Conservation (phyloP, 2,797 vertebrate genomes). For the Emydoidea blandingii region DNA sequence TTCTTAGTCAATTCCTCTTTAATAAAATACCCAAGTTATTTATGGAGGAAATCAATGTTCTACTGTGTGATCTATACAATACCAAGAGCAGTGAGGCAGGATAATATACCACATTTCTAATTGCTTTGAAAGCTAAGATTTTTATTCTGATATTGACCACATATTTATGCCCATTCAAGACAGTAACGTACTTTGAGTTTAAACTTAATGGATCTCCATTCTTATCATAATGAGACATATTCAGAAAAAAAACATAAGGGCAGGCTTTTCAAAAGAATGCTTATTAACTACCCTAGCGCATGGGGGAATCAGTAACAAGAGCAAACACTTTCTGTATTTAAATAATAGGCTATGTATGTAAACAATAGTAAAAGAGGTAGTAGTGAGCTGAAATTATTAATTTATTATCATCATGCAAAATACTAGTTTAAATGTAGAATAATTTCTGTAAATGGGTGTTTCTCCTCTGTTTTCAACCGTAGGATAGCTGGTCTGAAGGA, state of each 20-base stretch:
- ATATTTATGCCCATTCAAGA: background rate
- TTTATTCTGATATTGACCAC: conserved; percentile 6
- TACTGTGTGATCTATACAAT: accelerated
- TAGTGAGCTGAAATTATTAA: background rate
- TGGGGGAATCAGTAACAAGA: background rate
- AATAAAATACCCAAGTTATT: background rate
- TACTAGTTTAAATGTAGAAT: background rate
- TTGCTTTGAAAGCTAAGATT: background rate
- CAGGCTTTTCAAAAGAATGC: background rate
- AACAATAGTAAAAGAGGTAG: background rate
- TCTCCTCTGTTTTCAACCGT: background rate
- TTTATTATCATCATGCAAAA: background rate
- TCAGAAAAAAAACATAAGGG: background rate
- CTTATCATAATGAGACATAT: background rate
- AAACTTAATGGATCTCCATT: background rate
- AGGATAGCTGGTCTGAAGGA: accelerated
- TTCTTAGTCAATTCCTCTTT: background rate
- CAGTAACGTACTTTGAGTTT: background rate
- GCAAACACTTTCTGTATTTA: background rate
- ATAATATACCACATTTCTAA: accelerated
- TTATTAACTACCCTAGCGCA: background rate
- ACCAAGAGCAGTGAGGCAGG: background rate
- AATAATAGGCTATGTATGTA: background rate
- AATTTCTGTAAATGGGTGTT: background rate
- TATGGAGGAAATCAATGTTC: background rate